A percentile compares a stretch with the other conserved stretches of the same genome.
These are phyloP conservation scores for Dascillus cervinus DNA, from an alignment of 2,888 invertebrate species.

Conservation along the genomic window DNA sequence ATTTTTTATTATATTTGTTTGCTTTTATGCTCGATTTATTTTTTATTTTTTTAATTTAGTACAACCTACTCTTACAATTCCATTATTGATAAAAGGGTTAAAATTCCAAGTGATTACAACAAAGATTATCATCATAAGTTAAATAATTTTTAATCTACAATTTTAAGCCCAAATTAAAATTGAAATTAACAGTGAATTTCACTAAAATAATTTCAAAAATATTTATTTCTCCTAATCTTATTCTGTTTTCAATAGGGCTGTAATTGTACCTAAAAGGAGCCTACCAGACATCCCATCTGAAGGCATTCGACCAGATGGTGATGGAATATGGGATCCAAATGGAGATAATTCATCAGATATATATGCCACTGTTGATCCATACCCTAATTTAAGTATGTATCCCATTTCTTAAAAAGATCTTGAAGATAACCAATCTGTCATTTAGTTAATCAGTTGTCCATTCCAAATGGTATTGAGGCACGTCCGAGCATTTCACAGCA, in stretches of 20 bases:
- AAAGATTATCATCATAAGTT: no score
- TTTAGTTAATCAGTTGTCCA: conserved; percentile 3
- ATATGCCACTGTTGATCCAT: conserved; percentile 67
- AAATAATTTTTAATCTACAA: no score
- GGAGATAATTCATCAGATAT: conserved; percentile 77
- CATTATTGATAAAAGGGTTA: no score
- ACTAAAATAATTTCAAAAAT: no score
- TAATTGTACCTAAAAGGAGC: conserved; percentile 58
- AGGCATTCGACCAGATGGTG: conserved; percentile 35
- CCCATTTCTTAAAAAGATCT: neutral
- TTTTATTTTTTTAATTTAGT: conserved; percentile 1
- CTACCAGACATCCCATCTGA: conserved; percentile 76
- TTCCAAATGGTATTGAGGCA: conserved; percentile 34
- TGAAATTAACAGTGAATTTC: no score
- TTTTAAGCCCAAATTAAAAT: no score
- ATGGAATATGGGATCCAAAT: conserved; percentile 31
- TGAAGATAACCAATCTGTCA: neutral
- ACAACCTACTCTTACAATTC: no score
- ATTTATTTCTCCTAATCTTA: no score
- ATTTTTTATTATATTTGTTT: conserved; percentile 20
- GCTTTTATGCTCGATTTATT: conserved; percentile 5
- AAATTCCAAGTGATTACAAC: no score
- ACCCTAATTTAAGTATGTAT: conserved; percentile 29
- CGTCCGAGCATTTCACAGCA: conserved; percentile 53
- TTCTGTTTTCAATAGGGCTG: conserved; percentile 31